phyloP scores from a whole-genome alignment of 2,797 vertebrate genomes.

The Coccyzus lansbergi region DNA sequence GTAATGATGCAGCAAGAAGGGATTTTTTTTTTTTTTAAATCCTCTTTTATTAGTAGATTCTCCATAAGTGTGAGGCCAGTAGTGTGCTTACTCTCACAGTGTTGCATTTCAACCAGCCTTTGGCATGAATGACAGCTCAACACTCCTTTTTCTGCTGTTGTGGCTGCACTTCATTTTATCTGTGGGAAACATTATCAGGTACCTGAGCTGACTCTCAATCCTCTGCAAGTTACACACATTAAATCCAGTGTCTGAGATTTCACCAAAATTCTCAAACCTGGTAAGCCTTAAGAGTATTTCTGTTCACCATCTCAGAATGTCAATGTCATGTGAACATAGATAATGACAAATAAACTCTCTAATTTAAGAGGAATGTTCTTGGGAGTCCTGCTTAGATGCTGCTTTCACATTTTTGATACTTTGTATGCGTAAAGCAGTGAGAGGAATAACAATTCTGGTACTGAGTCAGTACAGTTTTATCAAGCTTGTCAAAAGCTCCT shows the following conservation, averaged over 20 bases:
- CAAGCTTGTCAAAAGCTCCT: neutral
- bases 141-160: neutral
- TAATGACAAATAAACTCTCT: neutral
- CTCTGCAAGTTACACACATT: neutral
- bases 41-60: neutral
- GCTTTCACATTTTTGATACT: neutral
- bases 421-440: neutral
- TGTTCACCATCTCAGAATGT: neutral
- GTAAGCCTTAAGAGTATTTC: neutral
- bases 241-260: neutral
- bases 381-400: neutral
- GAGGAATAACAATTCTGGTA: neutral
- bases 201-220: constrained; percentile 16
- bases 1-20: neutral
- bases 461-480: neutral
- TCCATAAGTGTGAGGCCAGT: neutral
- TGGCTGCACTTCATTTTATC: neutral
- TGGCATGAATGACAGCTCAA: neutral
- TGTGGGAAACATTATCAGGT: neutral
- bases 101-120: neutral
- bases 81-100: neutral
- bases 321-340: neutral
- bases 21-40: neutral
- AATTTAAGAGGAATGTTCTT: neutral
- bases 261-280: neutral